Evolutionary conservation across 2,888 invertebrate genomes (phyloP).

Genomic region (Aquatica leii): DNA sequence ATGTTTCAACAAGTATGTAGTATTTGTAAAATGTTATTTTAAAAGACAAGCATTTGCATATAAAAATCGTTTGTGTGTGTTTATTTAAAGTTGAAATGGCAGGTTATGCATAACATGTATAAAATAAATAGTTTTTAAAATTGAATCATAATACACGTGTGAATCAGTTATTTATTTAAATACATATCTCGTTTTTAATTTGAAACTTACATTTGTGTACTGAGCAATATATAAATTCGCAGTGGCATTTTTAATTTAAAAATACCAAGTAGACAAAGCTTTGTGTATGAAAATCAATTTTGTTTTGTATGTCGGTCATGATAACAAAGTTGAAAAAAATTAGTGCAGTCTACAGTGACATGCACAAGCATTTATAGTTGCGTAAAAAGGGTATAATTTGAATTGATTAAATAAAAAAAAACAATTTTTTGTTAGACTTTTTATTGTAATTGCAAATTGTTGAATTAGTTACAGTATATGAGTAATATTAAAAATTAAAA

Average conservation of each 20-base stretch:
- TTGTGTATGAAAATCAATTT: constrained; percentile 13
- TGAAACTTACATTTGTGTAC: not conserved
- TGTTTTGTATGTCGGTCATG: not conserved
- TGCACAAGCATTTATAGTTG: too few relatives aligned
- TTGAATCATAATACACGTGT: too few relatives aligned
- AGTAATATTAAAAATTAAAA: constrained; percentile 12
- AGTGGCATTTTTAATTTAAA: constrained; percentile 13
- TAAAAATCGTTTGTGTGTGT: too few relatives aligned
- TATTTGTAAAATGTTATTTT: too few relatives aligned
- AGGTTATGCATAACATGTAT: too few relatives aligned
- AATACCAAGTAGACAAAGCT: constrained; percentile 14
- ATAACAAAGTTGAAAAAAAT: not conserved
- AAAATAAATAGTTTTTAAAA: too few relatives aligned
- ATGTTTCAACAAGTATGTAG: too few relatives aligned
- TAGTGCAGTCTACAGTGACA: not conserved
- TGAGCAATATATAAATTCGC: constrained; percentile 7
- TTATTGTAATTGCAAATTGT: not conserved
- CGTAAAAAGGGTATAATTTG: too few relatives aligned
- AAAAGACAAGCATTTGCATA: too few relatives aligned
- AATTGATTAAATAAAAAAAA: too few relatives aligned
- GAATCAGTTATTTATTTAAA: not conserved
- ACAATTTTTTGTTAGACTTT: too few relatives aligned
- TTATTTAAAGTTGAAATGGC: too few relatives aligned
- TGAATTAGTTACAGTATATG: constrained; percentile 2
- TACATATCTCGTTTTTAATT: constrained; percentile 10